Percentiles rank a stretch among this genome's conserved stretches.
Conservation (phyloP, 1,140 invertebrate species). For the Drosophila equinoxialis region DNA sequence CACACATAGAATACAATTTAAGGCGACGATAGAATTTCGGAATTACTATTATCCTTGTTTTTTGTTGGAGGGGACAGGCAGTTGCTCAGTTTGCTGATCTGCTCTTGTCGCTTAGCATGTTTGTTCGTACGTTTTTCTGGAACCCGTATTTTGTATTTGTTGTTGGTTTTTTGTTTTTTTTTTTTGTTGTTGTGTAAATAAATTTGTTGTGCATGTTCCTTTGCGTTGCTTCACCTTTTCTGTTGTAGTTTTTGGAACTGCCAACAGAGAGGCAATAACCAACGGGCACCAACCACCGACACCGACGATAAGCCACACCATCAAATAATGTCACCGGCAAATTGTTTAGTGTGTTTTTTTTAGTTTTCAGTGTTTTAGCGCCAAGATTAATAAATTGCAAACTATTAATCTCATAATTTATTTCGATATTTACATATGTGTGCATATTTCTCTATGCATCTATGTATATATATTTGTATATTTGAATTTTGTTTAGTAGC, state of each 20-base stretch:
- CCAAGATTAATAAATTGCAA: not conserved
- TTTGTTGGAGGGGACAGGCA: constrained; percentile 22
- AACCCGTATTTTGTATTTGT: not conserved
- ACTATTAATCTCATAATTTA: not conserved
- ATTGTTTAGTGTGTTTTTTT: constrained; percentile 26
- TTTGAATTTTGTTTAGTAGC: constrained; percentile 12
- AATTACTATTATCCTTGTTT: constrained; percentile 13
- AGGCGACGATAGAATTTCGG: constrained; percentile 5
- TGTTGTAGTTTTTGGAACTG: constrained; percentile 5
- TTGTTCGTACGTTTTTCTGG: not conserved
- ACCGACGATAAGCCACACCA: constrained; percentile 30
- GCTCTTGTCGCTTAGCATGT: constrained; percentile 42
- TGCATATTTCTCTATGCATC: not conserved
- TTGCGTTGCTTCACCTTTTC: constrained; percentile 2
- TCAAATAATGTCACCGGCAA: constrained; percentile 20
- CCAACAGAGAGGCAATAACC: constrained; percentile 47
- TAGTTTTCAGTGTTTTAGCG: constrained; percentile 5
- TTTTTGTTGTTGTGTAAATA: constrained; percentile 23
- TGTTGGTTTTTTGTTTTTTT: not conserved
- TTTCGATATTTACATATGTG: not conserved
- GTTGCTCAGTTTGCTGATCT: constrained; percentile 48
- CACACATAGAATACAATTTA: not conserved
- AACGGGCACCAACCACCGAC: constrained; percentile 51
- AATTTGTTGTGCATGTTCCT: constrained; percentile 36
- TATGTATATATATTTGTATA: not conserved